Percentiles rank a stretch among this genome's conserved stretches.
Evolutionary conservation across 2,113 vertebrate species (phyloP).

Genomic region (Brachyhypopomus gauderio): DNA sequence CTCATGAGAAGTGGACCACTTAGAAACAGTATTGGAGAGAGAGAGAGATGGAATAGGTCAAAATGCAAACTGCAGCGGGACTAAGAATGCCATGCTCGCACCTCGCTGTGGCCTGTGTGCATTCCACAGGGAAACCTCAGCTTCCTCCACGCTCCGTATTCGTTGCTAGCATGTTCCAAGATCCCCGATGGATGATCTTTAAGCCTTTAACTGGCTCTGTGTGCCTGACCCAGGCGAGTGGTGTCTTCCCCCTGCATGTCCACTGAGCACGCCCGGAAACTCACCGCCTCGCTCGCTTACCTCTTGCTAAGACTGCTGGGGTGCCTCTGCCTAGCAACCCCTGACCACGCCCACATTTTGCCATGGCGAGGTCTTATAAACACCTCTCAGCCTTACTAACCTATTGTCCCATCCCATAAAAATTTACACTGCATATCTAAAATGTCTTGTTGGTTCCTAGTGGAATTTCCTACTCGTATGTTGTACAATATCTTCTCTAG

Average conservation of each 20-base stretch:
- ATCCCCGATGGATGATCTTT: not conserved
- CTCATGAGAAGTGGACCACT: constrained; percentile 40
- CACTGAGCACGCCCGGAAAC: constrained; percentile 26
- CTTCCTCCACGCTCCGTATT: constrained; percentile 4
- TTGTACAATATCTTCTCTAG: constrained; percentile 34
- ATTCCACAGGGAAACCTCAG: constrained; percentile 4
- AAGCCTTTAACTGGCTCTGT: constrained; percentile 14
- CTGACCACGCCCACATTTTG: constrained; percentile 10
- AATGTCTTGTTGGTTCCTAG: constrained; percentile 45
- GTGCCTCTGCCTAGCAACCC: constrained; percentile 21
- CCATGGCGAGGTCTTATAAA: constrained; percentile 49
- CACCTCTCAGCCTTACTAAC: constrained; percentile 46
- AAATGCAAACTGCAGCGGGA: constrained; percentile 4
- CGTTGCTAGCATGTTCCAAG: constrained; percentile 24
- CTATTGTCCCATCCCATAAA: constrained; percentile 22
- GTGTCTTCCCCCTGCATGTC: constrained; percentile 17
- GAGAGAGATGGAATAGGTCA: constrained; percentile 19
- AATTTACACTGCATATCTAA: constrained; percentile 34
- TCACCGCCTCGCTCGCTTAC: not conserved
- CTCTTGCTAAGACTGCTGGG: not conserved
- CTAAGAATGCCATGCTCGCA: constrained; percentile 6
- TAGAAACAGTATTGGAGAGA: constrained; percentile 42
- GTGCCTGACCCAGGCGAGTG: not conserved
- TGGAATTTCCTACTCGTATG: constrained; percentile 39
- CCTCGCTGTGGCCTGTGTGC: constrained; percentile 20